A percentile compares a stretch with the other conserved stretches of the same genome.
These are phyloP conservation scores for Nemotelus nigrinus DNA, from an alignment of 2,888 invertebrate species.

Conservation along the genomic window DNA sequence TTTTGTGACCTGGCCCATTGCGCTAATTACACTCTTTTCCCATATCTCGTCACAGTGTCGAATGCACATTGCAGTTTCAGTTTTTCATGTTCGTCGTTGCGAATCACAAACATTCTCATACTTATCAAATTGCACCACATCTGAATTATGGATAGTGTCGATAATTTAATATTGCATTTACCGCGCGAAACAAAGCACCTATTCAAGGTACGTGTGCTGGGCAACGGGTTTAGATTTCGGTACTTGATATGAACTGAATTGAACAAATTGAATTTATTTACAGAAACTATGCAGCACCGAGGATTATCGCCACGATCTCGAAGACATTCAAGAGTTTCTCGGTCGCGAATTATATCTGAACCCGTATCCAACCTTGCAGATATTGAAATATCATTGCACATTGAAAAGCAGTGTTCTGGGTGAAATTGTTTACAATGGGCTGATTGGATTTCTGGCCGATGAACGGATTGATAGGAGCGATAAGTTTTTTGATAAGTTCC, in stretches of 20 bases:
- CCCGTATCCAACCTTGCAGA: constrained; percentile 46
- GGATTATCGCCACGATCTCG: constrained; percentile 24
- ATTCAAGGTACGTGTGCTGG: constrained; percentile 15
- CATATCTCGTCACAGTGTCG: constrained; percentile 2
- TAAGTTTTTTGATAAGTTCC: constrained; percentile 18
- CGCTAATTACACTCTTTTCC: constrained; percentile 10
- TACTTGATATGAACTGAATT: neutral
- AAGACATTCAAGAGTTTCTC: constrained; percentile 35
- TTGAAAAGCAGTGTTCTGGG: constrained; percentile 5
- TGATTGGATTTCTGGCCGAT: constrained; percentile 7
- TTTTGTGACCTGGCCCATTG: constrained; percentile 26
- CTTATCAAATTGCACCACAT: neutral
- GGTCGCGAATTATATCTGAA: constrained; percentile 6
- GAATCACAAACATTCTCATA: too few species aligned
- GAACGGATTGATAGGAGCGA: neutral
- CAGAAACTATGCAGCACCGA: constrained; percentile 36
- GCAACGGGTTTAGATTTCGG: neutral
- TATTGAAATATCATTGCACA: constrained; percentile 31
- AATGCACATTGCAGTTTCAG: neutral
- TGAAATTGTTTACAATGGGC: constrained; percentile 11
- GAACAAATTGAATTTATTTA: neutral
- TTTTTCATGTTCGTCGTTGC: constrained; percentile 3
- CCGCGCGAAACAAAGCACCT: constrained; percentile 25
- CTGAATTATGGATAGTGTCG: constrained; percentile 25
- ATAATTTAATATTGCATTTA: constrained; percentile 36